A percentile compares a stretch with the other conserved stretches of the same genome.
phyloP scores from a whole-genome alignment of 2,888 invertebrate genomes.

The Hemistola chrysoprasaria region DNA sequence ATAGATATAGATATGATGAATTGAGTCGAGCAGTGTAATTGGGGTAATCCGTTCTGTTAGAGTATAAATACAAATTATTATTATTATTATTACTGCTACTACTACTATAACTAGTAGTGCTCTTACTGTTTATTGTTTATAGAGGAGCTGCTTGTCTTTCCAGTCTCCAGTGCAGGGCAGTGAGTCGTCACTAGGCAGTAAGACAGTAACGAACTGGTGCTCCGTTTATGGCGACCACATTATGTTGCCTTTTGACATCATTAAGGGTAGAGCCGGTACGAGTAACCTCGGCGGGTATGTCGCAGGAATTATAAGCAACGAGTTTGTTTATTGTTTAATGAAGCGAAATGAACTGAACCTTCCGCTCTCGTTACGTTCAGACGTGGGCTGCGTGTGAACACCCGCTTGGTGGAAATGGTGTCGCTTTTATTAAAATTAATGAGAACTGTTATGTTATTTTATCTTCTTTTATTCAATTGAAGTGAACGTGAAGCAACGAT shows the following conservation, averaged over 20 bases:
- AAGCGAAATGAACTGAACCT: constrained; percentile 32
- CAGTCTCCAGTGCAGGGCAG: constrained; percentile 62
- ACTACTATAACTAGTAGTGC: too few relatives aligned
- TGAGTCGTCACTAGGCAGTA: constrained; percentile 62
- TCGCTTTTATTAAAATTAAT: constrained; percentile 6
- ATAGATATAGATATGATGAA: too few relatives aligned
- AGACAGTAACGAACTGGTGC: constrained; percentile 71
- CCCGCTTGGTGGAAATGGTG: constrained; percentile 13
- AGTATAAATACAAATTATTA: too few relatives aligned
- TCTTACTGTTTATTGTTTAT: constrained; percentile 19
- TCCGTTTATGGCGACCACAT: constrained; percentile 68
- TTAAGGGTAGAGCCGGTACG: constrained; percentile 49
- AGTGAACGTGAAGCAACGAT: too few relatives aligned
- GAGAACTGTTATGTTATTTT: constrained; percentile 6
- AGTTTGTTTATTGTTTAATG: constrained; percentile 46
- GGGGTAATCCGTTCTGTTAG: too few relatives aligned
- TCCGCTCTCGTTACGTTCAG: constrained; percentile 27
- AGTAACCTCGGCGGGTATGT: constrained; percentile 28
- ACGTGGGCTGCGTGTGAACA: constrained; percentile 32
- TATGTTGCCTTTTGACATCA: constrained; percentile 77
- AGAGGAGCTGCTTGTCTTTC: constrained; percentile 42
- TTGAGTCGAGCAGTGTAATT: too few relatives aligned
- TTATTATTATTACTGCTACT: too few relatives aligned
- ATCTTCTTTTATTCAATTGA: too few relatives aligned
- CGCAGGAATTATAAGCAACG: constrained; percentile 33